Conservation (phyloP, 2,888 invertebrate species). For the Fragum sueziense region DNA sequence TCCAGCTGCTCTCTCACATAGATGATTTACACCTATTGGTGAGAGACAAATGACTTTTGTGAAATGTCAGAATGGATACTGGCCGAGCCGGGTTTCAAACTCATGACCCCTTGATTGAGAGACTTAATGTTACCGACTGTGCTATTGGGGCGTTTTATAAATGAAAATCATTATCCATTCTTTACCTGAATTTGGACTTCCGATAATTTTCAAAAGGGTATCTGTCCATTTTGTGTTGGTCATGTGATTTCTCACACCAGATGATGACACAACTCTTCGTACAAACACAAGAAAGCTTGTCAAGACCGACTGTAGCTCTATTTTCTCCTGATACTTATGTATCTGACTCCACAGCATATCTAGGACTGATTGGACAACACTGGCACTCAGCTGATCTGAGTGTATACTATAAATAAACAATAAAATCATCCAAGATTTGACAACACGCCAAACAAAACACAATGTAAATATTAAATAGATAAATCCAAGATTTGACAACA, state of each 20-base stretch:
- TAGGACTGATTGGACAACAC: conserved; percentile 84
- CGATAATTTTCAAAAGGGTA: conserved; percentile 83
- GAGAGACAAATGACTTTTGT: too few relatives aligned
- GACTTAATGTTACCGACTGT: too few relatives aligned
- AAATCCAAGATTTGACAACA: conserved; percentile 84
- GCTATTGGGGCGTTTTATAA: too few relatives aligned
- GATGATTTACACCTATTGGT: too few relatives aligned
- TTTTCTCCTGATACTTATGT: conserved; percentile 42
- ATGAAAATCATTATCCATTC: neutral
- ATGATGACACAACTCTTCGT: conserved; percentile 84
- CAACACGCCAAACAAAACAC: too few relatives aligned
- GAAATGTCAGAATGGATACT: too few relatives aligned
- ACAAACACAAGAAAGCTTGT: conserved; percentile 85
- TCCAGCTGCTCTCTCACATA: too few relatives aligned
- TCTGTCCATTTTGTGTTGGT: conserved; percentile 84
- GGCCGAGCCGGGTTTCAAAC: too few relatives aligned
- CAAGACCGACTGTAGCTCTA: conserved; percentile 66
- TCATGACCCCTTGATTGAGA: too few relatives aligned
- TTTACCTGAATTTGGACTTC: conserved; percentile 53
- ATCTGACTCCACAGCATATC: conserved; percentile 84
- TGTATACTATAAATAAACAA: conserved; percentile 81
- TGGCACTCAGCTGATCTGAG: conserved; percentile 83
- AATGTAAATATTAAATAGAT: too few relatives aligned
- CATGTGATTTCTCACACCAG: conserved; percentile 83
- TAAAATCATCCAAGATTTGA: too few relatives aligned